Evolutionary conservation across 1,140 invertebrate species (phyloP).

Genomic region (Drosophila paulistorum): DNA sequence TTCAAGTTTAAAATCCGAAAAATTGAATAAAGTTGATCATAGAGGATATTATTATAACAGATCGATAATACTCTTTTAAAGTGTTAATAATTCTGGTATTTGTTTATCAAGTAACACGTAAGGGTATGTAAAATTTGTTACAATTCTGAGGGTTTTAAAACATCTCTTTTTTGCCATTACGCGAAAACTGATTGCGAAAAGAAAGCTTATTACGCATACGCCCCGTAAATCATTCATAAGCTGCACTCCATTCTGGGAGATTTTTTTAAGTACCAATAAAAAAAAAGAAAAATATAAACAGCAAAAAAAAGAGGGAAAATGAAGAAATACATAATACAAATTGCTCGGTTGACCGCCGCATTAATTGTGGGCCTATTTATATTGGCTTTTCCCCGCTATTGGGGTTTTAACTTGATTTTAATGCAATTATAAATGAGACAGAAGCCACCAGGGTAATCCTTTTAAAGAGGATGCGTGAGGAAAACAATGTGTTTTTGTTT

Average conservation of each 20-base stretch:
- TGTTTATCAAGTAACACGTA: too few species aligned
- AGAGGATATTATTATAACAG: too few species aligned
- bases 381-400: slow-evolving; percentile 29
- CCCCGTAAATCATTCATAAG: slow-evolving; percentile 70
- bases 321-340: slow-evolving; percentile 47
- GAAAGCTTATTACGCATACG: slow-evolving; percentile 56
- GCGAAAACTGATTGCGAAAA: slow-evolving; percentile 38
- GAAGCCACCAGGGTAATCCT: background rate
- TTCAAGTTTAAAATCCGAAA: too few species aligned
- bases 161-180: slow-evolving; percentile 36
- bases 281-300: too few species aligned
- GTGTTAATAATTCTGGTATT: too few species aligned
- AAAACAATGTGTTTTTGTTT: background rate
- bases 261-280: slow-evolving; percentile 15
- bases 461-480: background rate
- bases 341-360: slow-evolving; percentile 46
- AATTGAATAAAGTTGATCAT: too few species aligned
- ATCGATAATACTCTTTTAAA: too few species aligned
- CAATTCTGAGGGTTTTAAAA: slow-evolving; percentile 15
- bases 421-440: slow-evolving; percentile 51
- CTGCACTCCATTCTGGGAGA: slow-evolving; percentile 25
- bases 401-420: slow-evolving; percentile 37
- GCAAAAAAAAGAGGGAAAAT: background rate
- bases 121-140: background rate
- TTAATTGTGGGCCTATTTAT: slow-evolving; percentile 64